phyloP scores from a whole-genome alignment of 2,797 vertebrate genomes.

The Sorex maritimensis region DNA sequence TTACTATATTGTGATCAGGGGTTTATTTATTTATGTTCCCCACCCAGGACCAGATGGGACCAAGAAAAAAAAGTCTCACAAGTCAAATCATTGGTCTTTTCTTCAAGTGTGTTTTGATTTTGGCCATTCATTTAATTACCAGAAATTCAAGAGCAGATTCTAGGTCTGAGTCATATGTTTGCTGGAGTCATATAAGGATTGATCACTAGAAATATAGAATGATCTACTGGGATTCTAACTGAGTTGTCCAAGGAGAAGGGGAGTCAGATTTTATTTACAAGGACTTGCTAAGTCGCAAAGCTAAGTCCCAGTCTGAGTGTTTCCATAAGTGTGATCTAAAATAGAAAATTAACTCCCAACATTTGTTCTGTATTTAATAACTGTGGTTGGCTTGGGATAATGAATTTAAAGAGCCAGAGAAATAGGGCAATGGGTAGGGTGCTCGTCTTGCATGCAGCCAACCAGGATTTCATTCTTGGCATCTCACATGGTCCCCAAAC shows the following conservation, averaged over 20 bases:
- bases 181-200: fast-evolving
- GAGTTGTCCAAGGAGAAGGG: background rate
- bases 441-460: too few relatives aligned
- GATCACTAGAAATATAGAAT: background rate
- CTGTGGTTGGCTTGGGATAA: background rate
- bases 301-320: background rate
- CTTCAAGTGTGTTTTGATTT: background rate
- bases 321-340: background rate
- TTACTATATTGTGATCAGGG: background rate
- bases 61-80: background rate
- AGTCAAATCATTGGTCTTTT: background rate
- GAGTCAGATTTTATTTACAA: background rate
- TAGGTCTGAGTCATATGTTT: background rate
- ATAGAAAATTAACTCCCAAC: background rate
- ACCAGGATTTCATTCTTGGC: too few relatives aligned
- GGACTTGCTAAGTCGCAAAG: background rate
- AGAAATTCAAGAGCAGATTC: background rate
- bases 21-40: background rate
- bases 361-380: background rate
- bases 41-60: background rate
- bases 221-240: background rate
- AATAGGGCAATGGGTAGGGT: too few relatives aligned
- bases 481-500: too few relatives aligned
- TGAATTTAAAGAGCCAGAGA: background rate
- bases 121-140: conserved; percentile 37